Conservation (phyloP, 2,797 vertebrate genomes). For the Taenioides sp. region DNA sequence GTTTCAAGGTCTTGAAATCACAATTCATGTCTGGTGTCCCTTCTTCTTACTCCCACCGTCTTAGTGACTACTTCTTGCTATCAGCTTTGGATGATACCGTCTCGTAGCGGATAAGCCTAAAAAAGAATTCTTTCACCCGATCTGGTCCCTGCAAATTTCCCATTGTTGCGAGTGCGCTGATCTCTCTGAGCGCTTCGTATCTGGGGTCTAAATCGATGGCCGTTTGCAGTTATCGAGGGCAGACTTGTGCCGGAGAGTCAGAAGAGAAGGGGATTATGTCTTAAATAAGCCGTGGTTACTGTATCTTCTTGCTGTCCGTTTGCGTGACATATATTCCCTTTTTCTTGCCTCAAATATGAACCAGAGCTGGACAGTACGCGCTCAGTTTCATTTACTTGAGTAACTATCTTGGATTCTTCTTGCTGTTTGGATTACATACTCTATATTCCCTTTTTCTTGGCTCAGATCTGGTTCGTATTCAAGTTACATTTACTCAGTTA, state of each 20-base stretch:
- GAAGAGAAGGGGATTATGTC: conserved; percentile 38
- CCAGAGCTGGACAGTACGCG: too few species aligned
- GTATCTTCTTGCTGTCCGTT: conserved; percentile 7
- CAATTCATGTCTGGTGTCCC: conserved; percentile 3
- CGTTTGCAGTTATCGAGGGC: conserved; percentile 51
- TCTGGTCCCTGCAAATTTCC: conserved; percentile 44
- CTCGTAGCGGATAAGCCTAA: conserved; percentile 30
- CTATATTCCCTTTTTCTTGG: too few species aligned
- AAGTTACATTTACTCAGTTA: too few species aligned
- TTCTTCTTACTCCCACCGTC: neutral
- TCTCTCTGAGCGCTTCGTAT: conserved; percentile 40
- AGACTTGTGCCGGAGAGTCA: conserved; percentile 40
- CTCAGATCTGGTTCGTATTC: too few species aligned
- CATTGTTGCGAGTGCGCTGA: conserved; percentile 52
- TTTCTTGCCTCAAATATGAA: neutral
- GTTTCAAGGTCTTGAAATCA: neutral
- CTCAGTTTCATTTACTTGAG: too few species aligned
- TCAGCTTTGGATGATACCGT: conserved; percentile 22
- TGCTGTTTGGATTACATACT: too few species aligned
- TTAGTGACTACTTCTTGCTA: conserved; percentile 10
- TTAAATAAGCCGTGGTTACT: conserved; percentile 49
- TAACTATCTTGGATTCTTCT: too few species aligned
- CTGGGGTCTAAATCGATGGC: conserved; percentile 51
- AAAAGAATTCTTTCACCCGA: conserved; percentile 27
- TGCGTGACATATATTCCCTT: conserved; percentile 13